Conservation (phyloP, 2,797 vertebrate genomes). For the Rhinoraja longicauda region DNA sequence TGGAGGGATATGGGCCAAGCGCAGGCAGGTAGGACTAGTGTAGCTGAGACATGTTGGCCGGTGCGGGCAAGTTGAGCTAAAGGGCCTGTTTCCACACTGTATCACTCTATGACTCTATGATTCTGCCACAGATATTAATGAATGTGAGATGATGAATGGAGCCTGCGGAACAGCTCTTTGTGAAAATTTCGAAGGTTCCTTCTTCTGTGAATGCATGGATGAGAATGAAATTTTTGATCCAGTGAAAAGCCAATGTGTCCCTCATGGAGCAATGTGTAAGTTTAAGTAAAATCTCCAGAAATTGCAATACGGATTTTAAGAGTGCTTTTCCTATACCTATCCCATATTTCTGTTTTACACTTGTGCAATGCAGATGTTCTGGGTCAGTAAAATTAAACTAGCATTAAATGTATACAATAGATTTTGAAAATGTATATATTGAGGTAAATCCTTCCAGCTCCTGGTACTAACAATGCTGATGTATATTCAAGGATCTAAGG, state of each 20-base stretch:
- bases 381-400: background rate
- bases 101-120: no score
- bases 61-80: no score
- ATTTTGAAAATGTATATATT: background rate
- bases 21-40: no score
- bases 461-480: background rate
- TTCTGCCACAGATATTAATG: constrained; percentile 56
- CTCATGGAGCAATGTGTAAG: background rate
- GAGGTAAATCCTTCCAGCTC: background rate
- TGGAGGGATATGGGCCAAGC: no score
- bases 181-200: constrained; percentile 69
- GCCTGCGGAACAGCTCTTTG: constrained; percentile 63
- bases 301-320: background rate
- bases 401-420: background rate
- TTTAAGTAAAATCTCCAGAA: background rate
- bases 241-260: constrained; percentile 58
- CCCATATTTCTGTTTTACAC: background rate
- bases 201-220: constrained; percentile 70
- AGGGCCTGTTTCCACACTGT: no score
- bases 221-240: constrained; percentile 71
- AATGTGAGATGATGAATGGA: constrained; percentile 64
- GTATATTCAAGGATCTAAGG: background rate
- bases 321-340: background rate
- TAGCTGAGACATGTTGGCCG: no score
- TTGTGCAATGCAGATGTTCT: no score